phyloP scores from a whole-genome alignment of 2,113 vertebrate species.

The Notarius quadriscutis region DNA sequence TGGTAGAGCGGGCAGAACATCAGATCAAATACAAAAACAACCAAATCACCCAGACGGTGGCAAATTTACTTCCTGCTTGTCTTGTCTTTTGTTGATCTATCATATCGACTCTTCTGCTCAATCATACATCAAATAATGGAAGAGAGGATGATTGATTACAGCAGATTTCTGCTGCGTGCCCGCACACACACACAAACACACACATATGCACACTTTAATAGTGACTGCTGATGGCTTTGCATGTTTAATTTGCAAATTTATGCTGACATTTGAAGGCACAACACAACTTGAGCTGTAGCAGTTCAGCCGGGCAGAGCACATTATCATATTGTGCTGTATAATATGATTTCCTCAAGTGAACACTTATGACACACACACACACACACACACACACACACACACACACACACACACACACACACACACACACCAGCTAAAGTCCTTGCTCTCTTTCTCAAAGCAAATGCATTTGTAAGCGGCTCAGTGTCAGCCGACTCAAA shows the following conservation, averaged over 20 bases:
- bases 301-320: conserved; percentile 72
- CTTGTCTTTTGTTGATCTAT: conserved; percentile 42
- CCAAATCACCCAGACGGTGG: conserved; percentile 32
- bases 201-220: conserved; percentile 55
- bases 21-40: conserved; percentile 20
- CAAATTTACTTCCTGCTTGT: conserved; percentile 36
- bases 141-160: conserved; percentile 50
- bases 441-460: conserved; percentile 28
- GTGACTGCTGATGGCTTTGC: conserved; percentile 69
- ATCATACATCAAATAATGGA: conserved; percentile 34
- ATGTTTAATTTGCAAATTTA: conserved; percentile 80
- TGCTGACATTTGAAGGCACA: conserved; percentile 79
- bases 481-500: conserved; percentile 32
- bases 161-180: conserved; percentile 22
- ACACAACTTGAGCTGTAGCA: conserved; percentile 71
- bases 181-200: conserved; percentile 41
- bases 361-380: conserved; percentile 51
- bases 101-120: conserved; percentile 32
- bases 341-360: conserved; percentile 75
- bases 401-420: conserved; percentile 27
- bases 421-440: conserved; percentile 8
- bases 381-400: conserved; percentile 49
- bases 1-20: conserved; percentile 18
- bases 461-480: conserved; percentile 40
- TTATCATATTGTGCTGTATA: conserved; percentile 76